Evolutionary conservation across 2,797 vertebrate species (phyloP), one percentile per base, ranked within the genome.

Genomic region (Chaetodon trifasciatus): DNA sequence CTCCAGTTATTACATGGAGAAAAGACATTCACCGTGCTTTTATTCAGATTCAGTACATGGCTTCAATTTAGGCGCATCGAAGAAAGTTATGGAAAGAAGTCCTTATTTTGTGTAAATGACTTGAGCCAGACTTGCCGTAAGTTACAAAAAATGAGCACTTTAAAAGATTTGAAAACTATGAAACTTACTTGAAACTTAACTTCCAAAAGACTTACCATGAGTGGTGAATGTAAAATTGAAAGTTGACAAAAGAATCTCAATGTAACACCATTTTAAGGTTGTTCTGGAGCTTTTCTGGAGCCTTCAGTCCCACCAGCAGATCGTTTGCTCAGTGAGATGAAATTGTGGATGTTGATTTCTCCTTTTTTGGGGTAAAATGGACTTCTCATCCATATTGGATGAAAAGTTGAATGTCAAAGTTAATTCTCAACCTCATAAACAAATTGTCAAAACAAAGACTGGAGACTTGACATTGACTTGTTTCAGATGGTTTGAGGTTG

Each of bases 91-190:
- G 23, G 47, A 57, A 17, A 78, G 9, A 39, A 3, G 3, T 32
- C 19, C 3, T 28, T 46, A 19, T 50, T 70, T 44, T 42, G 56
- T 78, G 9, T 37, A 56, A 73, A 57, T 57, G n/a, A 52, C 70
- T 65, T 56, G 15, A 23, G 9, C 17, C n/a, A 46, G 60, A 12
- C 39, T 32, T n/a, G 15, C 3, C 19, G 6, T 49, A 32, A 66
- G 19, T 60, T 4, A 12, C n/a, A 61, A 32, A 60, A 64, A 71
- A 9, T 16, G 6, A 69, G 16, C 16, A 21, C 2, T 56, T 32
- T 37, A 17, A n/a, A 56, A 76, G 37, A 67, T 55, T 66, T 66
- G n/a, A 72, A 74, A 68, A 53, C 8, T 70, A 23, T 6, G 19
- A 32, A 17, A 37, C 12, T 44, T 60, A 7, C 17, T 23, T 56